Conservation (phyloP, 2,113 vertebrate species). For the Notarius lentiginosus region DNA sequence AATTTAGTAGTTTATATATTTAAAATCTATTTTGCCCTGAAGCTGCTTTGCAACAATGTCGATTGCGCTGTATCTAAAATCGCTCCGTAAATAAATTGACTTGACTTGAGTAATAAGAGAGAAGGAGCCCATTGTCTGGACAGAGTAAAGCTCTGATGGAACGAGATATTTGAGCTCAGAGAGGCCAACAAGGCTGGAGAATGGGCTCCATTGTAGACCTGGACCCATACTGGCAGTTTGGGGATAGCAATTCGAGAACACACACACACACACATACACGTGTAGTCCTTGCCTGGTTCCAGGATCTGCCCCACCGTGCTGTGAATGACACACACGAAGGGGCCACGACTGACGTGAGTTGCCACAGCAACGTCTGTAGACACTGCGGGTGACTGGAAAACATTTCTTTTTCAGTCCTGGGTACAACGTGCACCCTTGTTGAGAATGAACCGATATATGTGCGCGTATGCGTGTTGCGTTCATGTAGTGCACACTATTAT, state of each 20-base stretch:
- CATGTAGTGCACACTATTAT: not conserved
- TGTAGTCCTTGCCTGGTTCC: not conserved
- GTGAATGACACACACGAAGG: slow-evolving; percentile 18
- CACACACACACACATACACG: slow-evolving; percentile 21
- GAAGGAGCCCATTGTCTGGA: slow-evolving; percentile 46
- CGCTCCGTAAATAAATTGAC: no score
- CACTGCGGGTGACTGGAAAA: not conserved
- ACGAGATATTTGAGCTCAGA: slow-evolving; percentile 42
- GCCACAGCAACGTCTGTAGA: slow-evolving; percentile 17
- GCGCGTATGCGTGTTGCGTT: not conserved
- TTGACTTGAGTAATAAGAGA: slow-evolving; percentile 28
- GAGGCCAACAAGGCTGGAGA: slow-evolving; percentile 26
- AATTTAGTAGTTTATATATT: no score
- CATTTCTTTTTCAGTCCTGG: not conserved
- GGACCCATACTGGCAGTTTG: slow-evolving; percentile 31
- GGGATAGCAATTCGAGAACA: slow-evolving; percentile 23
- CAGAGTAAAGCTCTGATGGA: slow-evolving; percentile 43
- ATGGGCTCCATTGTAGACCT: slow-evolving; percentile 47
- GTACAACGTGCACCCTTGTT: not conserved
- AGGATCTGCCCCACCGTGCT: slow-evolving; percentile 22
- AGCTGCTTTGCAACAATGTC: no score
- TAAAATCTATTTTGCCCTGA: no score
- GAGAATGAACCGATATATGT: not conserved
- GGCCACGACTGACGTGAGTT: slow-evolving; percentile 25
- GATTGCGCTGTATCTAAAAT: no score